These are phyloP conservation scores for Gymnothorax reevesii DNA, from an alignment of 2,797 vertebrate species.

Conservation along the genomic window DNA sequence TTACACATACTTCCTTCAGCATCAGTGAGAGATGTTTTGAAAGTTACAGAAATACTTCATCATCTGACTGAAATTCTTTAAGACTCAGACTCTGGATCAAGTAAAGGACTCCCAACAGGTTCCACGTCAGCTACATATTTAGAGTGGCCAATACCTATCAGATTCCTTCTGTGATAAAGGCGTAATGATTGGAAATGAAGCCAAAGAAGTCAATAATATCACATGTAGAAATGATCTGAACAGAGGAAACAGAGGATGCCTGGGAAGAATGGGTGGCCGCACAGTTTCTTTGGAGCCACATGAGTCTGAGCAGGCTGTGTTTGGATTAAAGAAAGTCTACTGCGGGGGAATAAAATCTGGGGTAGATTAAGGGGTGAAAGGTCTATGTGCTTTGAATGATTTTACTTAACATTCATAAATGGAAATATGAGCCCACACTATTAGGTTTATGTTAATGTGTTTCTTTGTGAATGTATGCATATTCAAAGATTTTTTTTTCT, in stretches of 20 bases:
- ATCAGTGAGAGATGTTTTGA: no score
- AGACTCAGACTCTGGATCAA: no score
- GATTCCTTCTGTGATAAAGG: no score
- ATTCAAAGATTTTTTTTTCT: neutral
- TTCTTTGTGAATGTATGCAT: neutral
- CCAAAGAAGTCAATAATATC: neutral
- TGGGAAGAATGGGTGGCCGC: neutral
- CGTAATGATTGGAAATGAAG: neutral
- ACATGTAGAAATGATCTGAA: neutral
- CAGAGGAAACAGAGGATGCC: neutral
- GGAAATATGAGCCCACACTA: neutral
- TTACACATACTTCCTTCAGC: no score
- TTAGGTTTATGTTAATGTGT: neutral
- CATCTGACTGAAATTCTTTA: no score
- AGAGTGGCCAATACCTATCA: no score
- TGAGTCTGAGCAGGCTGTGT: neutral
- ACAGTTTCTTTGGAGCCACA: neutral
- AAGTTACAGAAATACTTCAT: no score
- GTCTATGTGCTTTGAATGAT: neutral
- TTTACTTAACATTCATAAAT: neutral
- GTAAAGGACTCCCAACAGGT: no score
- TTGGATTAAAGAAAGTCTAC: neutral
- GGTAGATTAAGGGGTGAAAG: neutral
- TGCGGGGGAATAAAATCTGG: neutral
- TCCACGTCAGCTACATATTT: no score